These are phyloP conservation scores for Marasmarcha lunaedactyla DNA, from an alignment of 2,888 invertebrate genomes.

Conservation along the genomic window DNA sequence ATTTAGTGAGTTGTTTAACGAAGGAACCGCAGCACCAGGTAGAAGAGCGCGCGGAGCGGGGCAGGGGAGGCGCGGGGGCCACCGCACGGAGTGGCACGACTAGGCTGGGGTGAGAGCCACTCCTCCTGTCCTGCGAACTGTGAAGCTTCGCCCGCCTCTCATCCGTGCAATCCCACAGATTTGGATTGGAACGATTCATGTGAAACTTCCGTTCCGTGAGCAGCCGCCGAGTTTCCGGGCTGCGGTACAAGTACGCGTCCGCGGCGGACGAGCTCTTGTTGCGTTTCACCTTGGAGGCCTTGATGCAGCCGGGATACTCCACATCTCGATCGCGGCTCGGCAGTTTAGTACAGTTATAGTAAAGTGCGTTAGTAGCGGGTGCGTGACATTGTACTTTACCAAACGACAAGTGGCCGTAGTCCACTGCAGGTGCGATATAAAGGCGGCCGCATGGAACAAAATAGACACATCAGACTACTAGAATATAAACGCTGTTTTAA, in stretches of 20 bases:
- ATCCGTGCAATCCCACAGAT: slow-evolving; percentile 48
- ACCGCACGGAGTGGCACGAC: slow-evolving; percentile 21
- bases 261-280: slow-evolving; percentile 65
- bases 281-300: slow-evolving; percentile 49
- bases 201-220: slow-evolving; percentile 48
- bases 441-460: slow-evolving; percentile 73
- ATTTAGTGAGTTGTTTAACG: slow-evolving; percentile 82
- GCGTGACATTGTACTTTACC: slow-evolving; percentile 80
- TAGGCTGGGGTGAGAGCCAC: slow-evolving; percentile 52
- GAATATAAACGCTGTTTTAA: slow-evolving; percentile 17
- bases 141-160: slow-evolving; percentile 29
- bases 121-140: slow-evolving; percentile 38
- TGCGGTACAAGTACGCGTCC: slow-evolving; percentile 43
- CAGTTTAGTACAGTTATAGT: slow-evolving; percentile 53
- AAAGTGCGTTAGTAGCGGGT: slow-evolving; percentile 64
- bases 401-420: slow-evolving; percentile 73
- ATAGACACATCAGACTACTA: slow-evolving; percentile 53
- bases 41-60: slow-evolving; percentile 70
- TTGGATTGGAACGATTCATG: slow-evolving; percentile 61
- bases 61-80: slow-evolving; percentile 23
- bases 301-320: slow-evolving; percentile 38
- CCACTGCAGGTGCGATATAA: slow-evolving; percentile 73
- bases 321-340: slow-evolving; percentile 42
- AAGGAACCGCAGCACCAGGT: slow-evolving; percentile 86
- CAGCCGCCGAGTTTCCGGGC: slow-evolving; percentile 45